A percentile compares a stretch with the other conserved stretches of the same genome.
phyloP scores from a whole-genome alignment of 2,888 invertebrate genomes.

The Dolomedes plantarius region DNA sequence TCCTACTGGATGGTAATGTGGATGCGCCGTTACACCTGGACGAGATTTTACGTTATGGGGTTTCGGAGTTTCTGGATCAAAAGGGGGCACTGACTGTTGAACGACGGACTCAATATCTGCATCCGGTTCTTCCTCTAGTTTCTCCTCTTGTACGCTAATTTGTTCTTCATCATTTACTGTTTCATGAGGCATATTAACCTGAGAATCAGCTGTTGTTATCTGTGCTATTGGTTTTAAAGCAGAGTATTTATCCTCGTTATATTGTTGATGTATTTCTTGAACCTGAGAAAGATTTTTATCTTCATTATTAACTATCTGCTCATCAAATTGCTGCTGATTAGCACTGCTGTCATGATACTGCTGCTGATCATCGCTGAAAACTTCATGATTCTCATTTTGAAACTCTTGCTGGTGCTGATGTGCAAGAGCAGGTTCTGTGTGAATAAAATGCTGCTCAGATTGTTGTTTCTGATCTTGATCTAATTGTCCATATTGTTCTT shows the following conservation, averaged over 20 bases:
- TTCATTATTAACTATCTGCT: slow-evolving; percentile 14
- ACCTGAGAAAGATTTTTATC: not conserved
- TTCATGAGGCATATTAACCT: not conserved
- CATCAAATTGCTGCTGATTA: slow-evolving; percentile 18
- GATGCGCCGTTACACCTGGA: slow-evolving; percentile 34
- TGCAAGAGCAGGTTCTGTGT: not conserved
- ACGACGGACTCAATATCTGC: not conserved
- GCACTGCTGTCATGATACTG: not conserved
- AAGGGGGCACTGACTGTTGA: slow-evolving; percentile 23
- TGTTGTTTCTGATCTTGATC: too few relatives aligned
- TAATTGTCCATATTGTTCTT: too few relatives aligned
- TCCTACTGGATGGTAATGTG: slow-evolving; percentile 33
- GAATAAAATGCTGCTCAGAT: not conserved
- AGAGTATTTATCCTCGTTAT: slow-evolving; percentile 36
- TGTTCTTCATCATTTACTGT: not conserved
- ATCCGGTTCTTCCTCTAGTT: not conserved
- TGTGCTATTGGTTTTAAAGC: slow-evolving; percentile 50
- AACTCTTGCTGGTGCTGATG: slow-evolving; percentile 6
- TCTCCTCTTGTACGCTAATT: not conserved
- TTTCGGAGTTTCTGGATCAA: slow-evolving; percentile 1
- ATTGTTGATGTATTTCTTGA: slow-evolving; percentile 17
- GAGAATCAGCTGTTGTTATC: slow-evolving; percentile 27
- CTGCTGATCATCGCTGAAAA: not conserved
- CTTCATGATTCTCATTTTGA: not conserved
- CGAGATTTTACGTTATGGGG: slow-evolving; percentile 29